Evolutionary conservation across 2,797 vertebrate species (phyloP), one percentile per base, ranked within the genome.

Genomic region (Leptodactylus fallax): DNA sequence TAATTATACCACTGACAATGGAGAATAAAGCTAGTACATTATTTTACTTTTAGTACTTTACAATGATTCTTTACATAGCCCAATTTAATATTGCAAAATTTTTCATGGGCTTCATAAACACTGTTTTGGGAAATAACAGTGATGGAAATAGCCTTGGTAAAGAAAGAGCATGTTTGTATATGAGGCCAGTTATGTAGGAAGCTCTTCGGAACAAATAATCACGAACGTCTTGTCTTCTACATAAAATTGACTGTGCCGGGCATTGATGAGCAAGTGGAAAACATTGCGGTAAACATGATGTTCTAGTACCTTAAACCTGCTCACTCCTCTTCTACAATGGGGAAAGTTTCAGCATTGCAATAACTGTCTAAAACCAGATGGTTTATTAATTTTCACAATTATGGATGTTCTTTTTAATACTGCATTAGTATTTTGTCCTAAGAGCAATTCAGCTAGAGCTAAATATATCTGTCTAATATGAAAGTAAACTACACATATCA

Each of bases 281-380:
- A 61, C n/a, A 58, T 78, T 69, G 60, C 65, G 5, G 79, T 89
- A 86, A 87, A 89, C 85, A 89, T 11, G 61, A 89, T 89, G 85
- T 86, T 89, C 80, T 80, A 79, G 53, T 17, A 45, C 79, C 11
- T 71, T 79, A 55, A 83, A 63, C 81, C 21, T 45, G 55, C 82
- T 79, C 72, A 65, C 61, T 69, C 61, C 69, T 47, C 17, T 16
- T 25, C 21, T 79, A 83, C 45, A 79, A 87, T 79, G 14, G 21
- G 60, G 56, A 71, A 23, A 10, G 23, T n/a, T 78, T 13, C 51
- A 60, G 69, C 16, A 53, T 21, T 23, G 14, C 25, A 67, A 61
- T 47, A 77, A 83, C 27, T 65, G 72, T 23, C 83, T 27, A 7
- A 36, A 61, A 60, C 51, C 16, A 2, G 56, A 51, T 17, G 25